A percentile compares a stretch with the other conserved stretches of the same genome.
phyloP scores from a whole-genome alignment of 2,888 invertebrate species.

The Chirona hameri region DNA sequence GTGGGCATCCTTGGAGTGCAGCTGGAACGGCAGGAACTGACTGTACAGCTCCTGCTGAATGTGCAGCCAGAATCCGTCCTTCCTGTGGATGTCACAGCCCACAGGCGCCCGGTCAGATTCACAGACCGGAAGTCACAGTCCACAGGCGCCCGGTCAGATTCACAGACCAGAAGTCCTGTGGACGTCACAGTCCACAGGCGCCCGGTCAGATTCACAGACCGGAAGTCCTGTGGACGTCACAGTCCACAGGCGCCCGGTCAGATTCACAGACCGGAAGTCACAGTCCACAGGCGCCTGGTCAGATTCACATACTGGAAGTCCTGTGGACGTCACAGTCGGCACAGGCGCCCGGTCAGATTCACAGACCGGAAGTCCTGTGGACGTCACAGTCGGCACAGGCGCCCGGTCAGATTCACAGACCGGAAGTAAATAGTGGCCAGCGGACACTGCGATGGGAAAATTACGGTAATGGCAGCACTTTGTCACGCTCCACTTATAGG shows the following conservation, averaged over 20 bases:
- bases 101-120: neutral
- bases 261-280: neutral
- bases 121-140: neutral
- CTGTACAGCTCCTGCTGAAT: slow-evolving; percentile 74
- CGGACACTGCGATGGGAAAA: too few species aligned
- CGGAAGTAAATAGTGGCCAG: too few species aligned
- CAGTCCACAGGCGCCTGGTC: neutral
- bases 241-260: neutral
- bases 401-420: neutral
- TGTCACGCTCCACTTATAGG: too few species aligned
- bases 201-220: neutral
- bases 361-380: slow-evolving; percentile 43
- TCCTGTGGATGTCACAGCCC: slow-evolving; percentile 42
- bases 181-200: neutral
- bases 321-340: too few species aligned
- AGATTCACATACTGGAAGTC: neutral
- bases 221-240: slow-evolving; percentile 43
- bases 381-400: neutral
- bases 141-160: neutral
- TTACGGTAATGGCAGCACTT: too few species aligned
- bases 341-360: too few species aligned
- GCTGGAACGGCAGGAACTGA: slow-evolving; percentile 69
- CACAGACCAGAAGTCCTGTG: neutral
- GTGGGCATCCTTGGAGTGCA: slow-evolving; percentile 75
- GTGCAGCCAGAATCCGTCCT: slow-evolving; percentile 75